Evolutionary conservation across 2,888 invertebrate genomes (phyloP).

Genomic region (Athalia cordata): DNA sequence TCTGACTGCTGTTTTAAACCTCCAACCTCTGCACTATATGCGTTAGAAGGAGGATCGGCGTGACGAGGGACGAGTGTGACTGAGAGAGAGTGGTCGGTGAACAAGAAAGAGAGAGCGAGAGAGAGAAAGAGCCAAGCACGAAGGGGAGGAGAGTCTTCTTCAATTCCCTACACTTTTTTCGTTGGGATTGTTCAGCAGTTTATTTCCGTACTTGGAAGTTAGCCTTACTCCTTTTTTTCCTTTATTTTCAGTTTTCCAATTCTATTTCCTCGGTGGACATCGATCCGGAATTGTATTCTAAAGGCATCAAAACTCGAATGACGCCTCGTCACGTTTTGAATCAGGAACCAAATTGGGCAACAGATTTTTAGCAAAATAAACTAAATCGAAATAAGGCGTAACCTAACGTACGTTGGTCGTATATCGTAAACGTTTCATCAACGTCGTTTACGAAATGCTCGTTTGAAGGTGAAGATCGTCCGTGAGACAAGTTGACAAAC

Average conservation of each 20-base stretch:
- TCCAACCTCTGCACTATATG: constrained; percentile 21
- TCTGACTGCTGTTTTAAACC: constrained; percentile 16
- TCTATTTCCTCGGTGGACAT: neutral
- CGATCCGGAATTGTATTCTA: constrained; percentile 20
- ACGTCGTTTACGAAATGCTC: neutral
- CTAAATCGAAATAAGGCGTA: neutral
- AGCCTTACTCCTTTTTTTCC: neutral
- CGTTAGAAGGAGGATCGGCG: neutral
- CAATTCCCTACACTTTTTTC: constrained; percentile 25
- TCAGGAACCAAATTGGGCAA: neutral
- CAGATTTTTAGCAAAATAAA: neutral
- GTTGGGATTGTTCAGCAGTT: constrained; percentile 4
- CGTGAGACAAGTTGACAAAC: too few relatives aligned
- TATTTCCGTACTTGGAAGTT: constrained; percentile 27
- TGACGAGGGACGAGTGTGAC: too few relatives aligned
- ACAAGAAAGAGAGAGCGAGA: constrained; percentile 7
- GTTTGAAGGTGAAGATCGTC: too few relatives aligned
- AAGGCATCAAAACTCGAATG: constrained; percentile 1
- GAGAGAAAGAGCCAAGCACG: constrained; percentile 3
- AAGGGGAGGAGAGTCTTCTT: constrained; percentile 15
- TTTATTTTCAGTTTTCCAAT: neutral
- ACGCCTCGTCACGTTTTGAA: constrained; percentile 22
- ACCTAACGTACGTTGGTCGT: neutral
- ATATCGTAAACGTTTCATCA: neutral
- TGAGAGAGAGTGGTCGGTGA: constrained; percentile 10